These are phyloP conservation scores for Falco concolor DNA, from an alignment of 2,797 vertebrate species.

Conservation along the genomic window DNA sequence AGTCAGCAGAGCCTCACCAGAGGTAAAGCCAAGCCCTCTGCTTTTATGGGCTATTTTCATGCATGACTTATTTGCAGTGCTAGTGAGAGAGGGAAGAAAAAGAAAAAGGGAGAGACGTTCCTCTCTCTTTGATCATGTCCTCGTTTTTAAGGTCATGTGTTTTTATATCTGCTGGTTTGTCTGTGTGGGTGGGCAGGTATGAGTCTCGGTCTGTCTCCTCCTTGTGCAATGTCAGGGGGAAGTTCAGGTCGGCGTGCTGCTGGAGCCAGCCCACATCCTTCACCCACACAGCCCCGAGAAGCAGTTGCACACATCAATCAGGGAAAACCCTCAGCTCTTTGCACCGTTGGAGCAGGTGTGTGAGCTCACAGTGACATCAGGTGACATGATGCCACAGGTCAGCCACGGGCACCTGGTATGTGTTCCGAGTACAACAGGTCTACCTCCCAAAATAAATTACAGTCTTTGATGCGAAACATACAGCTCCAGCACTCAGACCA, in stretches of 20 bases:
- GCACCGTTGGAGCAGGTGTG: conserved; percentile 72
- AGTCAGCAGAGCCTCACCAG: not conserved
- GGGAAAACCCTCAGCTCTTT: conserved; percentile 61
- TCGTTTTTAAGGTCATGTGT: conserved; percentile 62
- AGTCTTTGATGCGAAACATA: not conserved
- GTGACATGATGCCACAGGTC: not conserved
- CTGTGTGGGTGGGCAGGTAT: conserved; percentile 12
- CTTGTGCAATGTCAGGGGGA: conserved; percentile 26
- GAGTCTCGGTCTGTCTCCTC: not conserved
- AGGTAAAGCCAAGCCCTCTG: not conserved
- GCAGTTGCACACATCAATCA: conserved; percentile 71
- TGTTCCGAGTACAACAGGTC: not conserved
- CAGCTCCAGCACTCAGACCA: not conserved
- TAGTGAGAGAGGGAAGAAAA: not conserved
- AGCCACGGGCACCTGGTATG: not conserved
- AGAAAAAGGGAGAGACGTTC: conserved; percentile 4
- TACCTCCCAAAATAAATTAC: not conserved
- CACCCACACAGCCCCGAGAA: conserved; percentile 14
- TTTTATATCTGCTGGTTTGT: conserved; percentile 44
- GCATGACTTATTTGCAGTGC: not conserved
- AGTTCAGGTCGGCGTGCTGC: conserved; percentile 8
- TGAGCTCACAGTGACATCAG: not conserved
- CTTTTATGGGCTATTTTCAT: not conserved
- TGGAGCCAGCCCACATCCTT: conserved; percentile 73
- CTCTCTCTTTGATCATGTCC: conserved; percentile 11